Evolutionary conservation across 2,797 vertebrate genomes (phyloP).

Genomic region (Malacoctenus gilli): DNA sequence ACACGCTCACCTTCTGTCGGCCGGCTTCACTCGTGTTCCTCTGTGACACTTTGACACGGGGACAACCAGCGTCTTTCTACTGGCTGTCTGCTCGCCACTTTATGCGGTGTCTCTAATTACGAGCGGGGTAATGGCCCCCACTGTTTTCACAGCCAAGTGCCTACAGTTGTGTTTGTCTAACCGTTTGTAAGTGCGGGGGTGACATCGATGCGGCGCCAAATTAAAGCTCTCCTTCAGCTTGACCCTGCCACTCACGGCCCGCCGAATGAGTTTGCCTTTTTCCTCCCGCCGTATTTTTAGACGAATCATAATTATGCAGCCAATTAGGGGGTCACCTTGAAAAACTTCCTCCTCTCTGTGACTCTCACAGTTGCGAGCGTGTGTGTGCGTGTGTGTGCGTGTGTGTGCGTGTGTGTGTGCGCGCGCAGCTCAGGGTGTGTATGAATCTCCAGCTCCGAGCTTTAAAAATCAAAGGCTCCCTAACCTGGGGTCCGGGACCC

Average conservation of each 20-base stretch:
- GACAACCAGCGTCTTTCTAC: slow-evolving; percentile 67
- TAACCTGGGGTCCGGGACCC: too few species aligned
- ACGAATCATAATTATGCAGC: slow-evolving; percentile 79
- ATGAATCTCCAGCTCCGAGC: background rate
- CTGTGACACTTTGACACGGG: slow-evolving; percentile 68
- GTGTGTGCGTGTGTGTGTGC: slow-evolving; percentile 7
- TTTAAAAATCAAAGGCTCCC: too few species aligned
- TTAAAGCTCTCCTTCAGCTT: slow-evolving; percentile 79
- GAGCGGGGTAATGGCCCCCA: slow-evolving; percentile 71
- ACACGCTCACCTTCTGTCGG: slow-evolving; percentile 38
- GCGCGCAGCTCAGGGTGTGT: background rate
- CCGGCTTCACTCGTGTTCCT: slow-evolving; percentile 37
- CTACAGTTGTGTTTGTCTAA: slow-evolving; percentile 79
- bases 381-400: slow-evolving; percentile 10
- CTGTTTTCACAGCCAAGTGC: slow-evolving; percentile 73
- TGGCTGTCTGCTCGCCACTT: slow-evolving; percentile 63
- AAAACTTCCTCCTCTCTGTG: slow-evolving; percentile 63
- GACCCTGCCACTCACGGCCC: slow-evolving; percentile 76
- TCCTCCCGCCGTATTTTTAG: slow-evolving; percentile 69
- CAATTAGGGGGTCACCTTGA: slow-evolving; percentile 83
- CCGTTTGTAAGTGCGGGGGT: slow-evolving; percentile 69
- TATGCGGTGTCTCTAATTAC: slow-evolving; percentile 79
- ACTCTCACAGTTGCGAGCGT: slow-evolving; percentile 14
- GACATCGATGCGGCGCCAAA: slow-evolving; percentile 75
- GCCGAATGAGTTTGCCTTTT: slow-evolving; percentile 70